Conservation (phyloP, 2,113 vertebrate species). For the Solenodon paradoxus region DNA sequence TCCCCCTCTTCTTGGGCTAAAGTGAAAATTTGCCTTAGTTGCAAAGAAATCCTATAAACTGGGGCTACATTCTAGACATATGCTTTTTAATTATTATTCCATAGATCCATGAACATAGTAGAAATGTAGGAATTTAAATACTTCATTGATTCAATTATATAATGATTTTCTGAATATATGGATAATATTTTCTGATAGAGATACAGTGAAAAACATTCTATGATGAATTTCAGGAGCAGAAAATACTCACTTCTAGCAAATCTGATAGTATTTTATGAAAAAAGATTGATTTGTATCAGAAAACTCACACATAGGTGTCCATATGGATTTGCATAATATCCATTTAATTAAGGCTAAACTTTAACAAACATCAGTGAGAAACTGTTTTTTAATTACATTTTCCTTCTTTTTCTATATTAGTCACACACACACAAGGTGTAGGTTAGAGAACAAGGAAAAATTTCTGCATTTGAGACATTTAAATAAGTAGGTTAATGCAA, state of each 20-base stretch:
- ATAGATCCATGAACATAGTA: neutral
- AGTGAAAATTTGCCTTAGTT: neutral
- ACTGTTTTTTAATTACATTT: constrained; percentile 19
- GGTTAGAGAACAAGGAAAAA: neutral
- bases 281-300: constrained; percentile 1
- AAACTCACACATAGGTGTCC: neutral
- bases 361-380: neutral
- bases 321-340: neutral
- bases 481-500: constrained; percentile 53
- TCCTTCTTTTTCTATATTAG: neutral
- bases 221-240: constrained; percentile 2
- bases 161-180: constrained; percentile 5
- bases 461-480: constrained; percentile 4
- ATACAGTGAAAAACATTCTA: neutral
- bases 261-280: too few relatives aligned
- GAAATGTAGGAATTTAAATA: neutral
- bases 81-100: neutral
- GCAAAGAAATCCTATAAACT: neutral
- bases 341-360: neutral
- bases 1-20: neutral
- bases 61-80: neutral
- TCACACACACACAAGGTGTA: neutral
- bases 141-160: neutral
- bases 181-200: neutral
- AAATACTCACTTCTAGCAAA: neutral